Percentiles rank a stretch among this genome's conserved stretches.
Evolutionary conservation across 2,113 vertebrate species (phyloP).

Genomic region (Sinocyclocheilus grahami): DNA sequence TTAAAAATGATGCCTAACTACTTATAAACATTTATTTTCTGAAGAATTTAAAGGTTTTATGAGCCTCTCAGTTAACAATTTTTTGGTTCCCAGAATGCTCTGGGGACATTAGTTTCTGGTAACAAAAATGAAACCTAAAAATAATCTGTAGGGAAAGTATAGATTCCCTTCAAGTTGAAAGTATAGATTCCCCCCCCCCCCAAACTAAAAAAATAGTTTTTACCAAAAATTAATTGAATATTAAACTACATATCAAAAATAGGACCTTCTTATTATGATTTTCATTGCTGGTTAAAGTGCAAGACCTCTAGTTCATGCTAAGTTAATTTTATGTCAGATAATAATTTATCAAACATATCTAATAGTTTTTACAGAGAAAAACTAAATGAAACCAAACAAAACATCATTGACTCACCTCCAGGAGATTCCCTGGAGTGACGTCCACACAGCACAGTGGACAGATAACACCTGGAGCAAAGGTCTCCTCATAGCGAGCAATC

Average conservation of each 20-base stretch:
- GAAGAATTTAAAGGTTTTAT: no score
- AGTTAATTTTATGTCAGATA: neutral
- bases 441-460: neutral
- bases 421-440: neutral
- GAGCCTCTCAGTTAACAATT: no score
- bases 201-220: neutral
- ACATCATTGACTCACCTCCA: neutral
- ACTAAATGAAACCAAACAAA: neutral
- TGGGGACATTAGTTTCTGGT: no score
- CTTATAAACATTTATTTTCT: no score
- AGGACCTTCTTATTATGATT: neutral
- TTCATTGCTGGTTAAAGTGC: neutral
- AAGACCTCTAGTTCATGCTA: no score
- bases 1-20: no score
- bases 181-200: no score
- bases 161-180: no score
- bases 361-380: neutral
- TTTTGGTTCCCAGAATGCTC: no score
- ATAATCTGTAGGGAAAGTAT: no score
- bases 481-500: neutral
- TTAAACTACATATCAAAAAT: neutral
- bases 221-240: neutral
- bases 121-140: no score
- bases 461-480: constrained; percentile 11
- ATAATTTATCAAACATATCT: neutral